phyloP scores from a whole-genome alignment of 2,888 invertebrate species.

The Drosophila helvetica region DNA sequence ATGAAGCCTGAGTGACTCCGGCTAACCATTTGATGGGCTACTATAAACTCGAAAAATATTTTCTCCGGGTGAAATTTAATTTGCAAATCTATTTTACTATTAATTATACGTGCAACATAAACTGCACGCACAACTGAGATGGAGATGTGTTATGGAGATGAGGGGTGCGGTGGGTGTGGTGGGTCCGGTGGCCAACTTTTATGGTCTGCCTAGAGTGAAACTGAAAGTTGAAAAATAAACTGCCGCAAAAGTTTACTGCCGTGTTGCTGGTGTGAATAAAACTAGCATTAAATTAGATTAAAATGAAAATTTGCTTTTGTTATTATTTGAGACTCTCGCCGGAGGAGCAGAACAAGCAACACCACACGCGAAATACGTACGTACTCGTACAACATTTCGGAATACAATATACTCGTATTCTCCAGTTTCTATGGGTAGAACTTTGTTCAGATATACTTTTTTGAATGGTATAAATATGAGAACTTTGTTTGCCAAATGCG shows the following conservation, averaged over 20 bases:
- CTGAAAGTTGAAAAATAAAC: constrained; percentile 37
- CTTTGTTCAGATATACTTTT: too few relatives aligned
- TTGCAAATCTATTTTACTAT: constrained; percentile 57
- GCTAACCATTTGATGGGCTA: constrained; percentile 23
- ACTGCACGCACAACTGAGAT: constrained; percentile 10
- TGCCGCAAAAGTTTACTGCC: constrained; percentile 22
- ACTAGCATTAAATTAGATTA: constrained; percentile 39
- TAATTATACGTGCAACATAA: constrained; percentile 58
- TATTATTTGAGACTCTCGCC: constrained; percentile 22
- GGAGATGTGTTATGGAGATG: background rate
- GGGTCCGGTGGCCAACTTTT: constrained; percentile 17
- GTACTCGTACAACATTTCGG: too few relatives aligned
- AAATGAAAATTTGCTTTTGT: constrained; percentile 9
- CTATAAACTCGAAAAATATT: constrained; percentile 30
- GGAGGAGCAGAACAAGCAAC: background rate
- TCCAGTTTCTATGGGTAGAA: too few relatives aligned
- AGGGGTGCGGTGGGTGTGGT: background rate
- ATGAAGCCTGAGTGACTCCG: constrained; percentile 8
- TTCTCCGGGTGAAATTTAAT: constrained; percentile 22
- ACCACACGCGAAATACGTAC: background rate
- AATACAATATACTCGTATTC: too few relatives aligned
- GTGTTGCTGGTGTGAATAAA: constrained; percentile 24
- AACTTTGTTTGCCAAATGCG: too few relatives aligned
- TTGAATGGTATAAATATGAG: too few relatives aligned
- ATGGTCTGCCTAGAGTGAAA: constrained; percentile 15